Conservation (phyloP, 2,113 vertebrate genomes). For the Platysternon megacephalum region DNA sequence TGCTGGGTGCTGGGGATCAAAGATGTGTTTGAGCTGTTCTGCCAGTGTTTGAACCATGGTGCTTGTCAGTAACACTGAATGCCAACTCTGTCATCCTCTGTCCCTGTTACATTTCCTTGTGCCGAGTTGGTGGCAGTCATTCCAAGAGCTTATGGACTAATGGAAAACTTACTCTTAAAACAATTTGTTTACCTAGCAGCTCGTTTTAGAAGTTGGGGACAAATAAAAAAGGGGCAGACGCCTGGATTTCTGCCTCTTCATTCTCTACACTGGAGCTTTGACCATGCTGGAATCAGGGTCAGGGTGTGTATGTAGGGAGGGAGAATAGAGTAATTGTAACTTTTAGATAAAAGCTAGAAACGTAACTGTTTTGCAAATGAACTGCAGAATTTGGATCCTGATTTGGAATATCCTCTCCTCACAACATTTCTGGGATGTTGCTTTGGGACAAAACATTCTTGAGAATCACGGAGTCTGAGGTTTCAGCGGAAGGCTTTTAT, state of each 20-base stretch:
- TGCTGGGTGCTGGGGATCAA: background rate
- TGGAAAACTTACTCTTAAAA: background rate
- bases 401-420: background rate
- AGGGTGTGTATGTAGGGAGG: background rate
- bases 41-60: background rate
- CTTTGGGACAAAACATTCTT: background rate
- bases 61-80: background rate
- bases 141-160: background rate
- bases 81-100: background rate
- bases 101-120: background rate
- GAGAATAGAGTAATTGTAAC: background rate
- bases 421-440: background rate
- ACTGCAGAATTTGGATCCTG: background rate
- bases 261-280: background rate
- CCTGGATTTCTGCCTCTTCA: background rate
- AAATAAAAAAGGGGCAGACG: background rate
- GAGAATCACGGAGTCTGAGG: background rate
- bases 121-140: background rate
- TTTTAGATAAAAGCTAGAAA: background rate
- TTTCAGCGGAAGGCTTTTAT: background rate
- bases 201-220: background rate
- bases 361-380: background rate
- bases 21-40: background rate
- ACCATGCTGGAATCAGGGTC: background rate
- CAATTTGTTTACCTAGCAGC: background rate